phyloP scores from a whole-genome alignment of 2,888 invertebrate species.

The Adelphocoris suturalis region DNA sequence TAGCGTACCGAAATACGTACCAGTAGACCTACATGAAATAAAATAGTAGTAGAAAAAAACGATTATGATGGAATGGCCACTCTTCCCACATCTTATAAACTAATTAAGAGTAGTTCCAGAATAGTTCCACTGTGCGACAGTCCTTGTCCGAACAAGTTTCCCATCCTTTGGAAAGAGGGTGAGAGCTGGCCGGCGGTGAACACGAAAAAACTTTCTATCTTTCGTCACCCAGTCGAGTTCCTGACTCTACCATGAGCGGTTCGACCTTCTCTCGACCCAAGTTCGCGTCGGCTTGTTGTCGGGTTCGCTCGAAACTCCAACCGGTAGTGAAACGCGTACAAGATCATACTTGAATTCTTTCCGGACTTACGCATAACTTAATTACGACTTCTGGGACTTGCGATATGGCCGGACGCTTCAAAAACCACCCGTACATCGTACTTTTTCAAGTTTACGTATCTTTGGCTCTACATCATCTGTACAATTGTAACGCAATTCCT shows the following conservation, averaged over 20 bases:
- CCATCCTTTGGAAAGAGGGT: neutral
- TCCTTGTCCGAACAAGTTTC: conserved; percentile 1
- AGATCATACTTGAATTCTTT: neutral
- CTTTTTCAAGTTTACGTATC: neutral
- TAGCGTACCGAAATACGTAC: too few species aligned
- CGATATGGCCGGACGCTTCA: neutral
- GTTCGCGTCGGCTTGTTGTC: neutral
- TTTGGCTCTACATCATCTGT: neutral
- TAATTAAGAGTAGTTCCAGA: too few species aligned
- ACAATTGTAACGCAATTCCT: neutral
- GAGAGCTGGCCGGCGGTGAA: neutral
- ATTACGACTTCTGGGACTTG: neutral
- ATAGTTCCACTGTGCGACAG: too few species aligned
- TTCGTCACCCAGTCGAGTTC: conserved; percentile 38
- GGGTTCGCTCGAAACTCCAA: neutral
- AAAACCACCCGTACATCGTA: neutral
- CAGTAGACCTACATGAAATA: too few species aligned
- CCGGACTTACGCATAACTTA: neutral
- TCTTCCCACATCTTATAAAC: too few species aligned
- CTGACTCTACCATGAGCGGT: neutral
- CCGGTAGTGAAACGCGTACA: neutral
- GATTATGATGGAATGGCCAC: too few species aligned
- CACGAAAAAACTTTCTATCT: conserved; percentile 41
- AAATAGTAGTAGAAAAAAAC: too few species aligned
- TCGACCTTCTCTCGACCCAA: neutral